Base-by-base conservation (phyloP, 2,113 vertebrate genomes). In the Mus pahari region DNA sequence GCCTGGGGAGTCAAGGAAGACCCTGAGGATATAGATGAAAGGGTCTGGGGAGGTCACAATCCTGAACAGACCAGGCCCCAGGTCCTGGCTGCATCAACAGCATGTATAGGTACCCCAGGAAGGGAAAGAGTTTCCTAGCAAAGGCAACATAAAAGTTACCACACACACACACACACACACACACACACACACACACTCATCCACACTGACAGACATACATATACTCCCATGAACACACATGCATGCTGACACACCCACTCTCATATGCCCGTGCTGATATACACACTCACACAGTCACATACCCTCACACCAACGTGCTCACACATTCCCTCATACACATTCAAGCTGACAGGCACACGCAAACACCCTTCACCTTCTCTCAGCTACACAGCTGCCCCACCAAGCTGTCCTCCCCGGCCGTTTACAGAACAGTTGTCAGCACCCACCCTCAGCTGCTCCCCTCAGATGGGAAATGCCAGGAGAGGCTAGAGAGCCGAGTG, bases 401-500 rank as follows among this genome's bases (percentile, higher is more conserved):
- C 5, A 11, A 42, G 22, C 68, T 22, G 62, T 12, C 1, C 66
- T 64, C 70, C 17, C 26, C 36, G 9, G 7, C 60, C 24, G 74
- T 66, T 77, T 39, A 28, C 50, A 17, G 42, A 82, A 45, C n/a
- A 12, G n/a, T 68, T 31, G n/a, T 62, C 74, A n/a, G 94, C 75
- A 22, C 75, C 48, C 94, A 24, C 77, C 90, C 28, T 12, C 60
- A 1, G 33, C 39, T 9, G 1, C 28, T 70, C 50, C 82, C 75
- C 73, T 17, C 33, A 45, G 36, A 28, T 17, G 66, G 92, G 66
- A 70, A 66, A 89, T 0, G 13, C 86, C 77, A 22, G 60, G 20
- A 62, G n/a, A 3, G 14, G 3, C 1, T 1, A 39, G 14, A 17
- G 6, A 28, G 86, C 86, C 16, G 3, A 0, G 10, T 7, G 3